Evolutionary conservation across 2,888 invertebrate genomes (phyloP).

Genomic region (Netelia fuscicornis): DNA sequence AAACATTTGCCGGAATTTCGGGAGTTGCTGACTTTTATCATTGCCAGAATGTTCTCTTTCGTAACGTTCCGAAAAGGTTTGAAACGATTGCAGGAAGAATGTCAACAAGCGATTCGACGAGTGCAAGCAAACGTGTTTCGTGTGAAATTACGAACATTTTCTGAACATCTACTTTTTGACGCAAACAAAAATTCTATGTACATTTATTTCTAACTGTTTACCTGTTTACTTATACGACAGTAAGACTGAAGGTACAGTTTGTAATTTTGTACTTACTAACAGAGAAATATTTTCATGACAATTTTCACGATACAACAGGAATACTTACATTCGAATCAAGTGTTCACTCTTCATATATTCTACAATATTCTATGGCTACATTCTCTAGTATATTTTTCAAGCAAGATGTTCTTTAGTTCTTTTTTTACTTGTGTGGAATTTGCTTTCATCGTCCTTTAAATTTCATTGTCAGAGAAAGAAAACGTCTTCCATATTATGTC

Average conservation of each 20-base stretch:
- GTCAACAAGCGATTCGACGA: background rate
- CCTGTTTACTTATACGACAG: background rate
- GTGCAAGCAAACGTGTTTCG: slow-evolving; percentile 28
- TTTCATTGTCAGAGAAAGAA: too few species aligned
- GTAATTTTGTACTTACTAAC: background rate
- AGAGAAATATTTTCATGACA: background rate
- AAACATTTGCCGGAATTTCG: slow-evolving; percentile 76
- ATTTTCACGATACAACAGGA: background rate
- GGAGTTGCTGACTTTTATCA: slow-evolving; percentile 6
- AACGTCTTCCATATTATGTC: too few species aligned
- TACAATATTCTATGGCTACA: too few species aligned
- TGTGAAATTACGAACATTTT: slow-evolving; percentile 23
- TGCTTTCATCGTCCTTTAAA: too few species aligned
- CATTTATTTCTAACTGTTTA: background rate
- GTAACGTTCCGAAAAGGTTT: slow-evolving; percentile 44
- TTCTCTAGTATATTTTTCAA: too few species aligned
- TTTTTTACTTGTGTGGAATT: too few species aligned
- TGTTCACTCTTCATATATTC: background rate
- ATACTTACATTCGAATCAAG: background rate
- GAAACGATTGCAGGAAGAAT: background rate
- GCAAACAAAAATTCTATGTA: background rate
- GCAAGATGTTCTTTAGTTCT: too few species aligned
- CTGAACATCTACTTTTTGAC: slow-evolving; percentile 9
- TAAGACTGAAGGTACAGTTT: background rate
- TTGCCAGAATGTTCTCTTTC: background rate